These are phyloP conservation scores for Paguma larvata DNA, from an alignment of 2,797 vertebrate genomes.

Conservation along the genomic window DNA sequence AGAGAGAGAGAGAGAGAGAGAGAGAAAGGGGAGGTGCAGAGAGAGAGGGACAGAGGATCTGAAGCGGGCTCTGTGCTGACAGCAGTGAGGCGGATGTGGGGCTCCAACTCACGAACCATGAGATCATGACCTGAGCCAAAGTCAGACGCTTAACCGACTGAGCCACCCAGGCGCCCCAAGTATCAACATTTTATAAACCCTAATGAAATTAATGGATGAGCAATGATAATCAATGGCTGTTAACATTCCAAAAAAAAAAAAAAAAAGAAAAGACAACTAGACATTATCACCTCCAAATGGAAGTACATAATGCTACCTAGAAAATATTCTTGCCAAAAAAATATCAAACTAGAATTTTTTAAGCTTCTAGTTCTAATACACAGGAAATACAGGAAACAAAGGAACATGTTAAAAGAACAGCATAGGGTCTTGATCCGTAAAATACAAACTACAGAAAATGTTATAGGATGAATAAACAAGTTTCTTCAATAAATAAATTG, in stretches of 20 bases:
- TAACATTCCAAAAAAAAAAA: neutral
- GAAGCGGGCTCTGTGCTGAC: too few relatives aligned
- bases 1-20: too few relatives aligned
- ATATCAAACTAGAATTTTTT: neutral
- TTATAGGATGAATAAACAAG: neutral
- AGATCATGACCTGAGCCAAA: too few relatives aligned
- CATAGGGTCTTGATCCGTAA: neutral
- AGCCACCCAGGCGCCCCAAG: too few relatives aligned
- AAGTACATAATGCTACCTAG: neutral
- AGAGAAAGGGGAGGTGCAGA: too few relatives aligned
- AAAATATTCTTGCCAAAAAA: neutral
- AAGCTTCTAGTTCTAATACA: neutral
- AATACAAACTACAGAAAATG: neutral
- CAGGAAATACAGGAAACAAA: neutral
- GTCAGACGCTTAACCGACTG: too few relatives aligned
- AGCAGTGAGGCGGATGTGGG: too few relatives aligned
- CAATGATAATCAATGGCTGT: neutral
- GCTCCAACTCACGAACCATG: too few relatives aligned
- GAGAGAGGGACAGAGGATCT: too few relatives aligned
- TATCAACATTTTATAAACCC: neutral
- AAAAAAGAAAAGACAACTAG: neutral
- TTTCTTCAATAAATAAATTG: neutral
- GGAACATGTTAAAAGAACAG: neutral
- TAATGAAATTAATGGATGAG: neutral
- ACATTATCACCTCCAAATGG: neutral